Base-by-base conservation (phyloP, 2,113 vertebrate species). In the Crotalus tigris region DNA sequence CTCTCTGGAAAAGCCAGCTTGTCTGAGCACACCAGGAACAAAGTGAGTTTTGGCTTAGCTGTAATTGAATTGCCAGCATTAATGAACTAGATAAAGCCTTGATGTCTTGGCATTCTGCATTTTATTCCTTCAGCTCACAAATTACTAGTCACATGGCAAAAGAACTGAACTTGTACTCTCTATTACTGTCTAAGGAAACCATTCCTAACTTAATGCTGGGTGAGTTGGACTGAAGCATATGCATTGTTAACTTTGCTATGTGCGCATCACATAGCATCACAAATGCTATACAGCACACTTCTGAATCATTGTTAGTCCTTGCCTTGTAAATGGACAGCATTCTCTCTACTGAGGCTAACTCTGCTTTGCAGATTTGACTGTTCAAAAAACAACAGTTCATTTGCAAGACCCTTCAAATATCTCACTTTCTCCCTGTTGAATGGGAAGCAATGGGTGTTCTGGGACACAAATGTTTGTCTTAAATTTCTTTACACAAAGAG, bases 111-210 rank as follows among this genome's bases (percentile, higher is more conserved):
- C 85, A 90, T 94, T 58, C n/a, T 39, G 51, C 55, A 61, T 93
- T 88, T 90, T 92, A 95, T 93, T 44, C 54, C 81, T 58, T 93
- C 92, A 92, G 85, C 92, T 85, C 58, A 39, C 54, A 92, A 95
- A 51, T 2, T 10, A 91, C 9, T 87, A 90, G 89, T 61, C 55
- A 59, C 4, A 19, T 64, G 90, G 58, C 88, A 29, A 88, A 90
- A 94, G 96, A 96, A 94, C 93, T 1, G 44, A 87, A 9, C 23
- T 87, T 91, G 46, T 39, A 88, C 69, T 93, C 94, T 46, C 57
- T 29, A 24, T 29, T 90, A 51, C 57, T 89, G 46, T 6, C 85
- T 89, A 81, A 81, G 33, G 5, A 8, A 81, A 39, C 19, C 59
- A 15, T 81, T 81, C 33, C 29, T 5, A 81, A 89, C 23, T 12